Conservation (phyloP, 2,888 invertebrate genomes). For the Tyria jacobaeae region DNA sequence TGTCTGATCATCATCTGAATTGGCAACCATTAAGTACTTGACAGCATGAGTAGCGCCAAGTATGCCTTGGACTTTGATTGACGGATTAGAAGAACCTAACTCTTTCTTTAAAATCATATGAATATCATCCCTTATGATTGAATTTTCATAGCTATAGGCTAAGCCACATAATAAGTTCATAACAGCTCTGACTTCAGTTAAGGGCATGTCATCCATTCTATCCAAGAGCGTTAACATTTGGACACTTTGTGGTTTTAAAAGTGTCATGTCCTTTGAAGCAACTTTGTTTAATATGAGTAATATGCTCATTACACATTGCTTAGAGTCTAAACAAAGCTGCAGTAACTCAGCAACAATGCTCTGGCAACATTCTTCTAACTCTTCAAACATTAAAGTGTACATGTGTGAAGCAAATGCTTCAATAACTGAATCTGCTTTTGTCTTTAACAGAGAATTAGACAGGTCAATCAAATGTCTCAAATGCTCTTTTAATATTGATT, state of each 20-base stretch:
- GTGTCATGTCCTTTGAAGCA: constrained; percentile 70
- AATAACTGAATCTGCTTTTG: constrained; percentile 78
- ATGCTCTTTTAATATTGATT: constrained; percentile 84
- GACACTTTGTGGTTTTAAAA: constrained; percentile 86
- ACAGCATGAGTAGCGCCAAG: constrained; percentile 91
- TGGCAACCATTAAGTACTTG: constrained; percentile 88
- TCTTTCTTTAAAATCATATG: constrained; percentile 95
- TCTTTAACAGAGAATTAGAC: constrained; percentile 84
- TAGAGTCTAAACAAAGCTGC: constrained; percentile 72
- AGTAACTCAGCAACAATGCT: constrained; percentile 76
- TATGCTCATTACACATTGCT: constrained; percentile 72
- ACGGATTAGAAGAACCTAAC: constrained; percentile 88
- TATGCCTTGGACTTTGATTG: constrained; percentile 91
- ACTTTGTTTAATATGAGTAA: constrained; percentile 75
- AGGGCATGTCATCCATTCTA: constrained; percentile 90
- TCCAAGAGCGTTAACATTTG: constrained; percentile 90
- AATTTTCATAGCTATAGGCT: constrained; percentile 86
- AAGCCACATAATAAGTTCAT: constrained; percentile 93
- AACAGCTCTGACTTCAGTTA: constrained; percentile 91
- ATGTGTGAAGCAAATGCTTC: constrained; percentile 87
- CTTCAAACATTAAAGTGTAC: constrained; percentile 83
- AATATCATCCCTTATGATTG: constrained; percentile 91
- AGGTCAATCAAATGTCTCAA: constrained; percentile 85
- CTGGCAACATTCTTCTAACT: constrained; percentile 72
- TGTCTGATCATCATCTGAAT: constrained; percentile 70